phyloP scores from a whole-genome alignment of 2,113 vertebrate species.

The Gadus chalcogrammus region DNA sequence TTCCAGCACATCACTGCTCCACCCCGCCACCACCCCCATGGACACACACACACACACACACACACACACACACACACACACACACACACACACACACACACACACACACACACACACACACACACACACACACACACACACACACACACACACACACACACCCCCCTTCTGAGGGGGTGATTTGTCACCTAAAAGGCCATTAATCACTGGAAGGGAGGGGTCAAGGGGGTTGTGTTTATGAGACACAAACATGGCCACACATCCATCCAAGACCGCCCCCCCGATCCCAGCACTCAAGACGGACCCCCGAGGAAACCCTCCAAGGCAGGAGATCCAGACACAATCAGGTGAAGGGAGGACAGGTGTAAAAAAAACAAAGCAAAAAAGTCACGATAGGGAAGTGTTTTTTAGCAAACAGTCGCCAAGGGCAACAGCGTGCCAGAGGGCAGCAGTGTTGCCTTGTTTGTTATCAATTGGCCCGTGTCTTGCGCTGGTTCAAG shows the following conservation, averaged over 20 bases:
- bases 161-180: slow-evolving; percentile 39
- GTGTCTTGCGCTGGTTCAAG: too few species aligned
- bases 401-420: too few species aligned
- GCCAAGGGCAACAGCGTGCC: too few species aligned
- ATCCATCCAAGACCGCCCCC: slow-evolving; percentile 43
- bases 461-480: too few species aligned
- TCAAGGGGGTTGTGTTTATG: slow-evolving; percentile 32
- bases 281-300: slow-evolving; percentile 16
- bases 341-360: too few species aligned
- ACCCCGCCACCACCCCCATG: not conserved
- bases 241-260: slow-evolving; percentile 35
- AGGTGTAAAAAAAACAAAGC: too few species aligned
- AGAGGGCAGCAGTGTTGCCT: too few species aligned
- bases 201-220: slow-evolving; percentile 56
- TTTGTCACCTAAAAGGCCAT: slow-evolving; percentile 69
- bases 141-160: not conserved
- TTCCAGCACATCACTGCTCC: slow-evolving; percentile 18
- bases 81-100: not conserved
- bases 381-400: too few species aligned
- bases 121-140: too few species aligned
- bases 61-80: not conserved
- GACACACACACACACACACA: too few species aligned
- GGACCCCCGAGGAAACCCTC: slow-evolving; percentile 5
- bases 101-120: too few species aligned
- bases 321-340: slow-evolving; percentile 17